Conservation (phyloP, 2,888 invertebrate species). For the Eurois occulta region DNA sequence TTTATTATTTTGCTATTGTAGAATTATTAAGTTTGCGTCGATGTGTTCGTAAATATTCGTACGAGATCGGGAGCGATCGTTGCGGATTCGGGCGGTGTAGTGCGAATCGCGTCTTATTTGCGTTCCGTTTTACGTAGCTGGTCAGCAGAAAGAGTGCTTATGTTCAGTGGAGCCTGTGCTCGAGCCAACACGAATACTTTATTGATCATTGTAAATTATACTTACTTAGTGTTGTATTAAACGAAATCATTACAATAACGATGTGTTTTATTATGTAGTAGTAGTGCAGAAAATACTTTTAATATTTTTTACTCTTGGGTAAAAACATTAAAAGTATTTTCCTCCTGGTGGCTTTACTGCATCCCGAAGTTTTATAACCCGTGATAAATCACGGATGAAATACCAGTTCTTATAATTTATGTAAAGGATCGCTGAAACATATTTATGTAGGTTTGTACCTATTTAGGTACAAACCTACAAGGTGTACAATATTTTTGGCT, state of each 20-base stretch:
- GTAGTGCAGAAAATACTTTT: background rate
- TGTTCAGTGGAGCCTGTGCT: constrained; percentile 63
- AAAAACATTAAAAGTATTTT: too few species aligned
- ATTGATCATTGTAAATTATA: constrained; percentile 89
- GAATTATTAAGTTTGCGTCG: constrained; percentile 40
- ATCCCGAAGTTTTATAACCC: background rate
- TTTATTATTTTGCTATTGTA: constrained; percentile 52
- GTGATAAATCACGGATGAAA: background rate
- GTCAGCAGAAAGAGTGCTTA: constrained; percentile 55
- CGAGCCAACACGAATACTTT: constrained; percentile 76
- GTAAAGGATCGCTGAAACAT: background rate
- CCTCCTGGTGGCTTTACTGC: background rate
- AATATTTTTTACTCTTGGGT: background rate
- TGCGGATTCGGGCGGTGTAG: constrained; percentile 58
- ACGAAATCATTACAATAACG: constrained; percentile 89
- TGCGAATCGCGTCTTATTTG: constrained; percentile 56
- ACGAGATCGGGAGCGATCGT: constrained; percentile 24
- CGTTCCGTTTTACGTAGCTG: constrained; percentile 63
- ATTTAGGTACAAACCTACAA: too few species aligned
- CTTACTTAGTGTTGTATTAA: constrained; percentile 91
- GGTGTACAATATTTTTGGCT: background rate
- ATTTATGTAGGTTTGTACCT: background rate
- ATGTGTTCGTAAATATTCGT: constrained; percentile 42
- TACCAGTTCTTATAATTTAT: background rate
- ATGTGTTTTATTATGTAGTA: constrained; percentile 66